A percentile compares a stretch with the other conserved stretches of the same genome.
These are phyloP conservation scores for Polydrusus pterygomalis DNA, from an alignment of 2,888 invertebrate genomes.

Conservation along the genomic window DNA sequence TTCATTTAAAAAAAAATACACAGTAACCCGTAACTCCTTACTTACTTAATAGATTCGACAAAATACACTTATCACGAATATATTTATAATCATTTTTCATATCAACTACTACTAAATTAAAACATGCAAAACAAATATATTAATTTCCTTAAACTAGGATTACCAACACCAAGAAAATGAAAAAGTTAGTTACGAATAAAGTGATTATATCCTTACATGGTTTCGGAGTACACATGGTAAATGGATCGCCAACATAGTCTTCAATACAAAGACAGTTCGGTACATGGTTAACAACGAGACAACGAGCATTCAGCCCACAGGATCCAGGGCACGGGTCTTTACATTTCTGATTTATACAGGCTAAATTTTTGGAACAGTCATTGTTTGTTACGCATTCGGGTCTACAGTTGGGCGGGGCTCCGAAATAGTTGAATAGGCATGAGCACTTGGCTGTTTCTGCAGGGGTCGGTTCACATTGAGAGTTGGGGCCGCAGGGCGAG, in stretches of 20 bases:
- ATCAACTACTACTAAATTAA: not conserved
- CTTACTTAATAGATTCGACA: not conserved
- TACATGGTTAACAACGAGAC: slow-evolving; percentile 84
- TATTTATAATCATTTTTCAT: too few relatives aligned
- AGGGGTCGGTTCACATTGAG: slow-evolving; percentile 74
- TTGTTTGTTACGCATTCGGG: slow-evolving; percentile 85
- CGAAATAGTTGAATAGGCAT: slow-evolving; percentile 83
- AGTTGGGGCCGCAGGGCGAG: slow-evolving; percentile 81
- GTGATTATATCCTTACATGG: slow-evolving; percentile 74
- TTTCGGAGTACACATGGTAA: slow-evolving; percentile 75
- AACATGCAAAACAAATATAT: not conserved
- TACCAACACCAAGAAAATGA: slow-evolving; percentile 15
- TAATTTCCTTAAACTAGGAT: slow-evolving; percentile 11
- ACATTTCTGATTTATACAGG: slow-evolving; percentile 83
- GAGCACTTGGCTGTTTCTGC: slow-evolving; percentile 75
- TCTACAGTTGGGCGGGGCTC: slow-evolving; percentile 81
- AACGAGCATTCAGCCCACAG: slow-evolving; percentile 82
- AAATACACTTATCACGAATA: too few relatives aligned
- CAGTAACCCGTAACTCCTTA: too few relatives aligned
- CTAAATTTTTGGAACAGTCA: slow-evolving; percentile 80
- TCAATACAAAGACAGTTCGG: slow-evolving; percentile 83
- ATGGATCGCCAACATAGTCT: slow-evolving; percentile 81
- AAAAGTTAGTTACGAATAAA: slow-evolving; percentile 30
- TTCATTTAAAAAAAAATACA: too few relatives aligned
- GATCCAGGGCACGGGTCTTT: slow-evolving; percentile 85